Evolutionary conservation across 1,140 invertebrate species (phyloP).

Genomic region (Papilio polyxenes): DNA sequence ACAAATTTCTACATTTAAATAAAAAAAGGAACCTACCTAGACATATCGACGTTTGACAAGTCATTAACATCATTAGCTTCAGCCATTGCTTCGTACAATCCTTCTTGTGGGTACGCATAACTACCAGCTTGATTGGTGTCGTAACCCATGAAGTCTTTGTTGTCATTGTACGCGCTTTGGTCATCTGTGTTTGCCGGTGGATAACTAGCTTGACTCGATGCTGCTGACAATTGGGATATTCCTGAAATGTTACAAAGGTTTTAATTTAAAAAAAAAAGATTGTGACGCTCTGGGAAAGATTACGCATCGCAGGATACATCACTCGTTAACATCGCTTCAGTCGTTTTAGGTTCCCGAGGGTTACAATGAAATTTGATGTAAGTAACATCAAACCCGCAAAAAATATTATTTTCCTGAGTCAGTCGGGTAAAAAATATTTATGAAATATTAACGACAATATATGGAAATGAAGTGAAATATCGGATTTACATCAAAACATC

Average conservation of each 20-base stretch:
- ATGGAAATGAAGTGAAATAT: background rate
- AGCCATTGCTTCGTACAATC: constrained; percentile 57
- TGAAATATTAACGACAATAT: background rate
- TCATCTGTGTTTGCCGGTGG: constrained; percentile 72
- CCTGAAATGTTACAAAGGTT: constrained; percentile 56
- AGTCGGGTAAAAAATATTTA: too few species aligned
- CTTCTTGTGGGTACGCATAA: constrained; percentile 74
- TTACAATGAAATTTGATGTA: too few species aligned
- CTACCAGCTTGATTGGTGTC: constrained; percentile 75
- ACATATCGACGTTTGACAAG: constrained; percentile 66
- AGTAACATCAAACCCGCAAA: too few species aligned
- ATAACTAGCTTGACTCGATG: constrained; percentile 74
- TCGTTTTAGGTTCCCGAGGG: too few species aligned
- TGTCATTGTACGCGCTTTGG: constrained; percentile 64
- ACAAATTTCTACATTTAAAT: too few species aligned
- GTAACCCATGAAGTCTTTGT: constrained; percentile 74
- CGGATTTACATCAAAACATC: background rate
- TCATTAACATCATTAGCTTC: constrained; percentile 58
- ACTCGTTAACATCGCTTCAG: too few species aligned
- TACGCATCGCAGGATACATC: too few species aligned
- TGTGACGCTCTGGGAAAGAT: too few species aligned
- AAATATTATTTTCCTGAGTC: background rate
- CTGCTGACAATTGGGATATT: constrained; percentile 74
- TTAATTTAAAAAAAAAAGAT: background rate
- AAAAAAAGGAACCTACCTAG: constrained; percentile 50